Conservation (phyloP, 2,888 invertebrate species). For the Malthinus seriepunctatus region DNA sequence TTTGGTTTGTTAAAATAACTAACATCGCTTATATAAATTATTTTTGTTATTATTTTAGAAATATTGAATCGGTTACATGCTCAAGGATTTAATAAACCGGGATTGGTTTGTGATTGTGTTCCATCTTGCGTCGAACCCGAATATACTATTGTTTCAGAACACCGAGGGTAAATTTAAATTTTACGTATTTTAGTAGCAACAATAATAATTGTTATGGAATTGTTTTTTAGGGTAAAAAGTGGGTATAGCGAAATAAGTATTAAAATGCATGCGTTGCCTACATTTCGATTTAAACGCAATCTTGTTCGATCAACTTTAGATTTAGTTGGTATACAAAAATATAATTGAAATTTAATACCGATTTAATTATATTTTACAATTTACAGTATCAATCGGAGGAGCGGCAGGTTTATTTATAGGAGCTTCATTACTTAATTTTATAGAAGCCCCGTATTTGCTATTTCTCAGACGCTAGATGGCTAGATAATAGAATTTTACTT, state of each 20-base stretch:
- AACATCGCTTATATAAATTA: not conserved
- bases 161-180: constrained; percentile 54
- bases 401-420: constrained; percentile 65
- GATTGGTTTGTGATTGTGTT: constrained; percentile 60
- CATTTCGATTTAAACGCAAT: constrained; percentile 61
- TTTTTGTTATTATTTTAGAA: constrained; percentile 42
- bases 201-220: not conserved
- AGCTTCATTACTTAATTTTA: constrained; percentile 62
- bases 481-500: not conserved
- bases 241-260: constrained; percentile 52
- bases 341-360: no score
- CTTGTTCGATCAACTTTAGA: constrained; percentile 65
- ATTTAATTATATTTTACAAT: not conserved
- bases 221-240: constrained; percentile 32
- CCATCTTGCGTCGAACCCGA: constrained; percentile 64
- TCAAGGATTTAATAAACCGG: constrained; percentile 52
- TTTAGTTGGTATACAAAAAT: constrained; percentile 58
- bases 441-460: constrained; percentile 62
- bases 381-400: constrained; percentile 65
- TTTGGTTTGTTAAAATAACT: constrained; percentile 47
- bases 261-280: constrained; percentile 59
- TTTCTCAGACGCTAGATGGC: constrained; percentile 52
- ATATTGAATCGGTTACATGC: constrained; percentile 54
- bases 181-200: constrained; percentile 5
- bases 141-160: constrained; percentile 58